Conservation (phyloP, 2,888 invertebrate species). For the Spilarctia lutea region DNA sequence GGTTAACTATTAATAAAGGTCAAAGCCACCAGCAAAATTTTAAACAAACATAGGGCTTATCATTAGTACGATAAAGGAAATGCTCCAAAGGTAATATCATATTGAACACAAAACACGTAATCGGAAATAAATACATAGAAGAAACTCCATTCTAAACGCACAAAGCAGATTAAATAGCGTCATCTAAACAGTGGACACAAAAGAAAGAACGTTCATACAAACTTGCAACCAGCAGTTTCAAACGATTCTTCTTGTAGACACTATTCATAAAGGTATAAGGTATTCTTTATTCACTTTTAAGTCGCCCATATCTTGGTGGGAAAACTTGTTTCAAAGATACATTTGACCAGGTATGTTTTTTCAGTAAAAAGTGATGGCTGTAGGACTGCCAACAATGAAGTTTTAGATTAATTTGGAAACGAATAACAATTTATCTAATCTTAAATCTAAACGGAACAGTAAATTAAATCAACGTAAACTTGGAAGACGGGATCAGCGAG, state of each 20-base stretch:
- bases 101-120: not conserved
- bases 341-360: not conserved
- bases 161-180: not conserved
- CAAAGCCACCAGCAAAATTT: not conserved
- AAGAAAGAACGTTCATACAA: not conserved
- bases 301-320: not conserved
- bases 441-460: too few species aligned
- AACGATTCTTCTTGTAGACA: not conserved
- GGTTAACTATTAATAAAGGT: not conserved
- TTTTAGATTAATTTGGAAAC: not conserved
- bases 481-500: too few species aligned
- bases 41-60: not conserved
- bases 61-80: not conserved
- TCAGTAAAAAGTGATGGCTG: not conserved
- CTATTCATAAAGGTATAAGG: not conserved
- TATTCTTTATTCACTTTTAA: not conserved
- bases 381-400: not conserved
- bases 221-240: not conserved
- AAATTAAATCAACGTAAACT: too few species aligned
- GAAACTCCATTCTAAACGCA: not conserved
- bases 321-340: not conserved
- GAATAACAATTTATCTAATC: too few species aligned
- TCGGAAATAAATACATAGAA: not conserved
- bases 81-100: not conserved
- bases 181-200: not conserved